Evolutionary conservation across 2,113 vertebrate species (phyloP), one percentile per base, ranked within the genome.

Genomic region (Laterallus jamaicensis): DNA sequence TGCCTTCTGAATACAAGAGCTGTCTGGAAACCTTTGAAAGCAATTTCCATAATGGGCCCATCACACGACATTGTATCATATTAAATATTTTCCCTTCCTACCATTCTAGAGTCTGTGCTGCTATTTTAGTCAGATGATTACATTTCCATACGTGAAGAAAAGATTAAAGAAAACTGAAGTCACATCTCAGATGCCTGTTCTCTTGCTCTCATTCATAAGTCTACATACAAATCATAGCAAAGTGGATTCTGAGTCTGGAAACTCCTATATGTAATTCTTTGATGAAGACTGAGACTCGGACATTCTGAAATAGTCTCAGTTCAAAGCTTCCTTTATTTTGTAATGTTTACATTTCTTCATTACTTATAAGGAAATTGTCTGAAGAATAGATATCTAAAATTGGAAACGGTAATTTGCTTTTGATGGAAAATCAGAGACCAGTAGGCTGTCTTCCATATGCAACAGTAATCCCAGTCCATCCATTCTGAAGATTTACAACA

Each of bases 371-470:
- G 32, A 93, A 87, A 85, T 77, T 15, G 89, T 40, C 66, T 70
- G 64, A 89, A 93, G 77, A 94, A 71, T 40, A 93, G 58, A 75
- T 76, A 75, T 69, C 63, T 95, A 95, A 97, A 92, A 86, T 42
- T 95, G 83, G 60, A 90, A 93, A n/a, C 0, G 1, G 21, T 76
- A 91, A 89, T 88, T 66, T 82, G 58, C 39, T 95, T 93, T 69
- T 76, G 58, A 76, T 79, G 73, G 95, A 89, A 80, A 96, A 97
- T 70, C 39, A 80, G 89, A 95, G 76, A 64, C 32, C n/a, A 95
- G 47, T 81, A 96, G 73, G 7, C 77, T 94, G 54, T 76, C 62
- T 96, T 96, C 79, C 79, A 86, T 39, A 88, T 71, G 44, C 54
- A 96, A 50, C 83, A 80, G 59, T 70, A 97, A 96, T 80, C 32